These are phyloP conservation scores for Rallus crepitans DNA, from an alignment of 2,797 vertebrate species.

Conservation along the genomic window DNA sequence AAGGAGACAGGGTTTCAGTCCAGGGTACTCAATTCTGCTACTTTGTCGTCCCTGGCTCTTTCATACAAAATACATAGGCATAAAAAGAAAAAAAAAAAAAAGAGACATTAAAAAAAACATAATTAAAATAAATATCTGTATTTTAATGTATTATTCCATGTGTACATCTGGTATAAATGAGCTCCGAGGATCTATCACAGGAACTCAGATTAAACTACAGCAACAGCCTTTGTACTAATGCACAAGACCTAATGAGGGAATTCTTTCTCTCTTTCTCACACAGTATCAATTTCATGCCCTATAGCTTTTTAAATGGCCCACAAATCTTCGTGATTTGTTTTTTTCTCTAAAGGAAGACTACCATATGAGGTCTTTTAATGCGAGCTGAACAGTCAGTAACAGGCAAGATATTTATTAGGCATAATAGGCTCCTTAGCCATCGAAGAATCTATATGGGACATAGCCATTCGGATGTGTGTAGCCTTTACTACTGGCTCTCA, in stretches of 20 bases:
- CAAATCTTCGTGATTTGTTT: constrained; percentile 66
- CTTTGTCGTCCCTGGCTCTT: neutral
- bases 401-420: constrained; percentile 5
- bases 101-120: neutral
- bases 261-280: constrained; percentile 63
- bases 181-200: neutral
- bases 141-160: neutral
- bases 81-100: neutral
- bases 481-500: neutral
- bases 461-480: neutral
- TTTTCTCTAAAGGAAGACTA: constrained; percentile 38
- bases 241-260: constrained; percentile 74
- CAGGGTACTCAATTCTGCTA: neutral
- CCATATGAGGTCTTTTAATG: constrained; percentile 6
- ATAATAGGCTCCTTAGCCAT: neutral
- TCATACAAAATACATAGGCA: neutral
- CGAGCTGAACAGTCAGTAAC: neutral
- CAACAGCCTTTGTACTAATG: constrained; percentile 61
- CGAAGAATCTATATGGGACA: neutral
- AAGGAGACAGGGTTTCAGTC: neutral
- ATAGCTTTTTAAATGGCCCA: constrained; percentile 72
- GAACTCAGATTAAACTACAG: constrained; percentile 29
- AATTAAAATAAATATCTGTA: neutral
- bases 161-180: neutral
- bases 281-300: constrained; percentile 77